Conservation (phyloP, 2,113 vertebrate species). For the Cygnus atratus region DNA sequence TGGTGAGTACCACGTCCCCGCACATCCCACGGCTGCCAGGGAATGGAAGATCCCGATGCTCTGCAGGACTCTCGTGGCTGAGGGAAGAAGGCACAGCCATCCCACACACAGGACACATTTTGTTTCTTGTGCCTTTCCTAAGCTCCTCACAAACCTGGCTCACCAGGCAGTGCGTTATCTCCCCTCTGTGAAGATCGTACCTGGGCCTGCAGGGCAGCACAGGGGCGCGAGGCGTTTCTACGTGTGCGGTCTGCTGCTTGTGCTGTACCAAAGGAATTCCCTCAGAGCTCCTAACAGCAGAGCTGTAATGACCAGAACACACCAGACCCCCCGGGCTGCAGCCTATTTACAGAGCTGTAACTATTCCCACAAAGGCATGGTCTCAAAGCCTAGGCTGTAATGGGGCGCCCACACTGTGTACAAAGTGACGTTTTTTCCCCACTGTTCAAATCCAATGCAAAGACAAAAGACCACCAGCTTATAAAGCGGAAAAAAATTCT, state of each 20-base stretch:
- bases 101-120: accelerated
- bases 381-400: background rate
- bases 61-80: background rate
- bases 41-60: accelerated
- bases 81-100: background rate
- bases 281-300: background rate
- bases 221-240: background rate
- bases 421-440: background rate
- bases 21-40: accelerated
- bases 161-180: accelerated
- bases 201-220: background rate
- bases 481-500: background rate
- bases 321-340: background rate
- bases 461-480: background rate
- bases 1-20: background rate
- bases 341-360: background rate
- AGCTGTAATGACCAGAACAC: background rate
- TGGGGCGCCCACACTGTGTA: background rate
- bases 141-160: background rate
- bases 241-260: background rate
- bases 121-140: background rate
- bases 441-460: background rate
- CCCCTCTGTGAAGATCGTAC: background rate
- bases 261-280: background rate
- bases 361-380: background rate